phyloP scores from a whole-genome alignment of 2,113 vertebrate genomes.

The Poeciliopsis retropinna region DNA sequence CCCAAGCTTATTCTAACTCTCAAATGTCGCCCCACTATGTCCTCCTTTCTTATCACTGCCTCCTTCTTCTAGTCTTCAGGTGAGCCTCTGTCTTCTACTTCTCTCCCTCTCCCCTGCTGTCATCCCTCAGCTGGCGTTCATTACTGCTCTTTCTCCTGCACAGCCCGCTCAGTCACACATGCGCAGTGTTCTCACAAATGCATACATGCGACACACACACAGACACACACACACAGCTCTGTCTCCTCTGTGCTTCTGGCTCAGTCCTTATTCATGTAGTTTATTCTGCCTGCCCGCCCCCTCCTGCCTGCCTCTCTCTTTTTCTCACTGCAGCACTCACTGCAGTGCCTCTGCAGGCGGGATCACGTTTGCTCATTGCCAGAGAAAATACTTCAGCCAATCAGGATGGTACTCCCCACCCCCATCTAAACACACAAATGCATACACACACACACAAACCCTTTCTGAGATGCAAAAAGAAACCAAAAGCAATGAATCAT shows the following conservation, averaged over 20 bases:
- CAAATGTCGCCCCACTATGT: conserved; percentile 1
- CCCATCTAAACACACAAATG: conserved; percentile 35
- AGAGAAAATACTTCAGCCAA: conserved; percentile 76
- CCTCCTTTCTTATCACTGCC: conserved; percentile 7
- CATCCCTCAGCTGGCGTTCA: conserved; percentile 60
- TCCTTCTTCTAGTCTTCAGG: conserved; percentile 32
- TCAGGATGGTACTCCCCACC: conserved; percentile 46
- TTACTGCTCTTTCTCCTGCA: conserved; percentile 53
- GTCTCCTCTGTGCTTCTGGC: conserved; percentile 59
- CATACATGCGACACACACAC: conserved; percentile 42
- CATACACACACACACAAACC: conserved; percentile 13
- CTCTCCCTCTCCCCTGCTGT: conserved; percentile 32
- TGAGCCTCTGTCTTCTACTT: conserved; percentile 27
- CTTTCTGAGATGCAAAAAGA: conserved; percentile 34
- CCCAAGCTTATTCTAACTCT: conserved; percentile 28
- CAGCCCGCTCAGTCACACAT: conserved; percentile 68
- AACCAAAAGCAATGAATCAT: conserved; percentile 31
- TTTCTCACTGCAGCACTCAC: conserved; percentile 76
- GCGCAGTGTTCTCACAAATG: conserved; percentile 65
- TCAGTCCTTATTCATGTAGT: conserved; percentile 64
- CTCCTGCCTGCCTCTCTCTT: conserved; percentile 25
- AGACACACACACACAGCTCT: conserved; percentile 20
- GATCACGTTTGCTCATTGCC: conserved; percentile 73
- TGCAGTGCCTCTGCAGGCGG: conserved; percentile 84
- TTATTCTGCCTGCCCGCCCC: conserved; percentile 49